Conservation (phyloP, 53 echinoderm and acorn worm genomes). For the Patiria pectinifera region DNA sequence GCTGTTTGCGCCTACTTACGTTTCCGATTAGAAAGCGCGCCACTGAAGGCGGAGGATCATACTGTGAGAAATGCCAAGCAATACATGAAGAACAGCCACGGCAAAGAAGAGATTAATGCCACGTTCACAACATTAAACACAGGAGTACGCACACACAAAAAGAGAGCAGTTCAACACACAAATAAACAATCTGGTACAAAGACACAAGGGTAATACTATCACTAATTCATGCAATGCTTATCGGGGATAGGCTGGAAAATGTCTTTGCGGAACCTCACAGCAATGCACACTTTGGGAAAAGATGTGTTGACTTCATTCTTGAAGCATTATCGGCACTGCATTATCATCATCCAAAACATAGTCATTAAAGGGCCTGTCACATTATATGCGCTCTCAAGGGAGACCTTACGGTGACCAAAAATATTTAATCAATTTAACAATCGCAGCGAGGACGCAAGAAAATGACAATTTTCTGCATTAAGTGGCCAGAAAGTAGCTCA, state of each 20-base stretch:
- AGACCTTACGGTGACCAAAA: too few relatives aligned
- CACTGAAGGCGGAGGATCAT: slow-evolving; percentile 43
- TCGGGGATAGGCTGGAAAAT: neutral
- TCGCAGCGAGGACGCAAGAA: too few relatives aligned
- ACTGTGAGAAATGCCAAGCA: slow-evolving; percentile 39
- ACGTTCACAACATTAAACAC: neutral
- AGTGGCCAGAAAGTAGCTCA: too few relatives aligned
- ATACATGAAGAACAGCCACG: slow-evolving; percentile 36
- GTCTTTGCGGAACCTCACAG: neutral
- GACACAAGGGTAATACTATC: neutral
- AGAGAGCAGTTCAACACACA: neutral
- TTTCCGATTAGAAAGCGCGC: slow-evolving; percentile 40
- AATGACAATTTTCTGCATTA: too few relatives aligned
- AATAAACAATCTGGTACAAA: neutral
- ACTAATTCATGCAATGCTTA: neutral
- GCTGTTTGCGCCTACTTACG: slow-evolving; percentile 32
- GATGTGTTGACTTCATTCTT: neutral
- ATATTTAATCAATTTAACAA: too few relatives aligned
- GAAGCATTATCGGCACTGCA: neutral
- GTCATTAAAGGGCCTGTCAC: too few relatives aligned
- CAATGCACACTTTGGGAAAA: neutral
- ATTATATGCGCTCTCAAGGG: too few relatives aligned
- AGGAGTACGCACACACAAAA: neutral
- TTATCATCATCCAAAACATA: too few relatives aligned
- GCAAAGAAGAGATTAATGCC: slow-evolving; percentile 37